phyloP scores from a whole-genome alignment of 2,113 vertebrate species.

The Verasper variegatus region DNA sequence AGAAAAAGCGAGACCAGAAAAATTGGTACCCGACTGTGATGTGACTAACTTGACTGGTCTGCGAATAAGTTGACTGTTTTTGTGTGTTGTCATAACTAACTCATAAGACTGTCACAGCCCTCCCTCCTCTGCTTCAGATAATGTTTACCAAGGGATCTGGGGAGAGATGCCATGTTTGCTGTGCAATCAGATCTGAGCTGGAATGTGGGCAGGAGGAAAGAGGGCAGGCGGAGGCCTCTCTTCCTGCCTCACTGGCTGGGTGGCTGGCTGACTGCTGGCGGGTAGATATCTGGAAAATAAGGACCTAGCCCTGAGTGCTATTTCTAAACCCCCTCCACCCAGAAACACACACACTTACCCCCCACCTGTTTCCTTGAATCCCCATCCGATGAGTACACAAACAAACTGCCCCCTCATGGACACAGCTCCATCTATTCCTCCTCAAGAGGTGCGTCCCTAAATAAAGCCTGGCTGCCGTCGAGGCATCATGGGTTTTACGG shows the following conservation, averaged over 20 bases:
- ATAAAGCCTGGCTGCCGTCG: conserved; percentile 60
- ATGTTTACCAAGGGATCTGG: conserved; percentile 71
- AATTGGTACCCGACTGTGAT: conserved; percentile 20
- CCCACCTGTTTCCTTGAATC: conserved; percentile 68
- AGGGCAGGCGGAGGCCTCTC: conserved; percentile 38
- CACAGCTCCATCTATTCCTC: conserved; percentile 44
- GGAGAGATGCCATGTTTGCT: conserved; percentile 77
- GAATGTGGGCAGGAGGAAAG: conserved; percentile 64
- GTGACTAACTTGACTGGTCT: conserved; percentile 35
- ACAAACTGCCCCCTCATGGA: conserved; percentile 64
- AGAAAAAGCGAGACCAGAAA: neutral
- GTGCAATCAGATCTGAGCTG: conserved; percentile 81
- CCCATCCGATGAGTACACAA: conserved; percentile 58
- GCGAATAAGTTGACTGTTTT: conserved; percentile 45
- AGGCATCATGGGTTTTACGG: conserved; percentile 53
- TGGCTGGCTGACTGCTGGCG: conserved; percentile 27
- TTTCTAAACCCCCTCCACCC: conserved; percentile 62
- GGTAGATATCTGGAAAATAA: conserved; percentile 47
- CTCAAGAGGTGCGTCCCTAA: conserved; percentile 57
- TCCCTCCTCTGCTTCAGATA: conserved; percentile 61
- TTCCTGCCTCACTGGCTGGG: conserved; percentile 51
- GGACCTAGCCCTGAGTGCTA: conserved; percentile 57
- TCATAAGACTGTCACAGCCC: conserved; percentile 69
- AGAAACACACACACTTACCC: conserved; percentile 7
- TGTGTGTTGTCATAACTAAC: conserved; percentile 67